These are phyloP conservation scores for Euwallacea similis DNA, from an alignment of 1,140 invertebrate genomes.

Conservation along the genomic window DNA sequence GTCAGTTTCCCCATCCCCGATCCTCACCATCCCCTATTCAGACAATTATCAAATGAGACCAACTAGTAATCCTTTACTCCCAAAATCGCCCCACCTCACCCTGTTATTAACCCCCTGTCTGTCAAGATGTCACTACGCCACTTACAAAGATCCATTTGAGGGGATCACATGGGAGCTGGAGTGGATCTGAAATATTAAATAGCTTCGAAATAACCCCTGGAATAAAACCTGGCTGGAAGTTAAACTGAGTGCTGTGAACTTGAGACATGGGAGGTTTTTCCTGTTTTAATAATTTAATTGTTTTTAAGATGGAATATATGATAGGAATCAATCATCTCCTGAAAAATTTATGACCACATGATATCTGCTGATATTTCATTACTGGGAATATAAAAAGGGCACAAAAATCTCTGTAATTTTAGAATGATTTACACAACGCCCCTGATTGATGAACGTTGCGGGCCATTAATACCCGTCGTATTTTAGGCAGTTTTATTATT, in stretches of 20 bases:
- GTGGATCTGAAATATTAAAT: conserved; percentile 12
- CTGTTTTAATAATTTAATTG: conserved; percentile 2
- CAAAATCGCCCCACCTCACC: background rate
- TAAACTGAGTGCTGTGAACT: background rate
- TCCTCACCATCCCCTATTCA: background rate
- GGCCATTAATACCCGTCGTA: conserved; percentile 22
- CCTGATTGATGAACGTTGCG: conserved; percentile 20
- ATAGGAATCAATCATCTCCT: background rate
- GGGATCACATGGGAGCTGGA: background rate
- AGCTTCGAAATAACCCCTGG: background rate
- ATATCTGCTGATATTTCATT: conserved; percentile 17
- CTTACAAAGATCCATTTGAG: conserved; percentile 6
- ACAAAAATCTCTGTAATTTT: conserved; percentile 16
- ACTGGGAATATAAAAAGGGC: background rate
- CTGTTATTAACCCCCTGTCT: background rate
- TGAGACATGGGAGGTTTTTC: background rate
- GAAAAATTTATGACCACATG: background rate
- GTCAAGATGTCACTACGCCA: conserved; percentile 13
- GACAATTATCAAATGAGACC: conserved; percentile 6
- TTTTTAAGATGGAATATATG: background rate
- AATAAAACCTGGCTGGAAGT: background rate
- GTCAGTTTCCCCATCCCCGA: background rate
- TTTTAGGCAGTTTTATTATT: conserved; percentile 24
- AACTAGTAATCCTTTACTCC: background rate
- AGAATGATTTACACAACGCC: conserved; percentile 10